phyloP scores from a whole-genome alignment of 2,888 invertebrate genomes.

The Lasioglossum marginatum region DNA sequence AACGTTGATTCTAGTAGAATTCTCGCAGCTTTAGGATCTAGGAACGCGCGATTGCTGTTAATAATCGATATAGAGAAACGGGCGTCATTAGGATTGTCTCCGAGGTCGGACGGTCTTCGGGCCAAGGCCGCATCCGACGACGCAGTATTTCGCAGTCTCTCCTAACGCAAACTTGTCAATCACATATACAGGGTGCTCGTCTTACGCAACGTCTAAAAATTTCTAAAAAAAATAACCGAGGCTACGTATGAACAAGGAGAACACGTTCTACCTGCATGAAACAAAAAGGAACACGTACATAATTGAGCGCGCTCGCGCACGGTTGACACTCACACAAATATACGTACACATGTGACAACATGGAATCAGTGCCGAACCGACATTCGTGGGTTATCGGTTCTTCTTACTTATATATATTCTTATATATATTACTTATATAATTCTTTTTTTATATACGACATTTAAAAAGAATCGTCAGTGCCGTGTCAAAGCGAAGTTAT shows the following conservation, averaged over 20 bases:
- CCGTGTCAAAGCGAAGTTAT: slow-evolving; percentile 42
- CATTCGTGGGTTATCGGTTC: slow-evolving; percentile 67
- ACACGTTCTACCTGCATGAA: slow-evolving; percentile 22
- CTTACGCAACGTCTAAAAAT: slow-evolving; percentile 67
- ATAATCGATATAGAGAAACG: slow-evolving; percentile 12
- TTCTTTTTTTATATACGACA: slow-evolving; percentile 74
- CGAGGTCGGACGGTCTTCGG: slow-evolving; percentile 20
- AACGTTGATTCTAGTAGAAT: slow-evolving; percentile 23
- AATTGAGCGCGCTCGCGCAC: neutral
- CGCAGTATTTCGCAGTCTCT: slow-evolving; percentile 52
- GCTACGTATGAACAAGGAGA: slow-evolving; percentile 20
- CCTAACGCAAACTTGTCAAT: slow-evolving; percentile 70
- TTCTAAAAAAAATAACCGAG: slow-evolving; percentile 42
- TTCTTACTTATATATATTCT: slow-evolving; percentile 63
- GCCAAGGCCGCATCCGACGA: slow-evolving; percentile 21
- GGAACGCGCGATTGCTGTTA: slow-evolving; percentile 41
- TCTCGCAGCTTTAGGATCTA: slow-evolving; percentile 15
- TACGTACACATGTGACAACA: slow-evolving; percentile 28
- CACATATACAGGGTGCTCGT: slow-evolving; percentile 73
- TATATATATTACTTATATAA: slow-evolving; percentile 33
- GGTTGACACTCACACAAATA: slow-evolving; percentile 25
- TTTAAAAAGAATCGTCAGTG: slow-evolving; percentile 65
- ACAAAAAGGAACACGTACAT: neutral
- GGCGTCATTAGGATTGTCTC: slow-evolving; percentile 32
- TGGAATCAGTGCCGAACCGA: slow-evolving; percentile 66